A percentile compares a stretch with the other conserved stretches of the same genome.
These are phyloP conservation scores for Otolemur crassicaudatus DNA, from an alignment of 2,797 vertebrate genomes.

Conservation along the genomic window DNA sequence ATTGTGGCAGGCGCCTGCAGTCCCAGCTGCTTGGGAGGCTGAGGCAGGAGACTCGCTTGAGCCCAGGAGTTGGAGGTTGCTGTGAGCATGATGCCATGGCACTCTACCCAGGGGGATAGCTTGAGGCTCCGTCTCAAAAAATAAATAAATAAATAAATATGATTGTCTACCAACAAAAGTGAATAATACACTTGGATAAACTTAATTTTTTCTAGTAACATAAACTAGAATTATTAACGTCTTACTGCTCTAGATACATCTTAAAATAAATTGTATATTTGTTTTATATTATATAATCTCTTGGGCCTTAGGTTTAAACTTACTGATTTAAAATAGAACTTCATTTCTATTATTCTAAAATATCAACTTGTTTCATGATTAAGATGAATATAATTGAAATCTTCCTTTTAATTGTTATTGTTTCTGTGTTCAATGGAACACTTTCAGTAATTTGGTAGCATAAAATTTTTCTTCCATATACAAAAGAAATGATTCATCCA, in stretches of 20 bases:
- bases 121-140: too few relatives aligned
- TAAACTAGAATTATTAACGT: neutral
- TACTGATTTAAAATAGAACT: slow-evolving; percentile 25
- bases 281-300: neutral
- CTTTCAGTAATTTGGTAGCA: neutral
- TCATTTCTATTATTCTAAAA: slow-evolving; percentile 44
- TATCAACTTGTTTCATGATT: neutral
- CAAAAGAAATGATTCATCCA: neutral
- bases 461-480: neutral
- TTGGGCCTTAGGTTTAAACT: neutral
- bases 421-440: neutral
- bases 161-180: neutral
- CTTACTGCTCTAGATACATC: neutral
- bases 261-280: slow-evolving; percentile 26
- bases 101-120: too few relatives aligned
- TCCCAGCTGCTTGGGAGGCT: too few relatives aligned
- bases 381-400: slow-evolving; percentile 17
- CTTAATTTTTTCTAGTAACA: neutral
- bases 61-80: too few relatives aligned
- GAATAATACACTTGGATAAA: neutral
- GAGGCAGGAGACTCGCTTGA: too few relatives aligned
- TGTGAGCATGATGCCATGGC: too few relatives aligned
- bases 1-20: too few relatives aligned
- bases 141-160: neutral
- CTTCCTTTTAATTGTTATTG: neutral